Conservation (phyloP, 2,113 vertebrate species). For the Formicarius rufipectus region DNA sequence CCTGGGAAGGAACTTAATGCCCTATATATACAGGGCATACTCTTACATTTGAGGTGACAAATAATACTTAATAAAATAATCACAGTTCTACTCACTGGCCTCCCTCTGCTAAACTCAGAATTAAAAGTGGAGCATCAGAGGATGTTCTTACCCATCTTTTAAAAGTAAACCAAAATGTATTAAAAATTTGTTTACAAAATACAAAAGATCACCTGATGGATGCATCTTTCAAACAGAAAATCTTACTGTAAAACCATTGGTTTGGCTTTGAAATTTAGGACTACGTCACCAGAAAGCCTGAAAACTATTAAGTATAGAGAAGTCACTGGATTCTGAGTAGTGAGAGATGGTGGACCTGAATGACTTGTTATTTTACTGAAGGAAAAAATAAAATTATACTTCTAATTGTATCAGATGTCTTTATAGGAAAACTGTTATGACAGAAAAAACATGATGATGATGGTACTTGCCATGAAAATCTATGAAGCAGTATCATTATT, state of each 20-base stretch:
- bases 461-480: not conserved
- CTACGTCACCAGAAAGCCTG: not conserved
- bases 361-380: not conserved
- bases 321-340: not conserved
- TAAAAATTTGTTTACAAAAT: not conserved
- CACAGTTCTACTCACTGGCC: not conserved
- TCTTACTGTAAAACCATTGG: not conserved
- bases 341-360: not conserved
- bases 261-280: not conserved
- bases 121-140: not conserved
- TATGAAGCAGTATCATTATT: not conserved
- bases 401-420: not conserved
- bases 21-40: not conserved
- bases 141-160: not conserved
- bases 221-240: not conserved
- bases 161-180: not conserved
- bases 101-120: not conserved
- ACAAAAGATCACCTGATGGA: fast-evolving
- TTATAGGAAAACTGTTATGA: not conserved
- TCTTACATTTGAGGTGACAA: not conserved
- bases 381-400: not conserved
- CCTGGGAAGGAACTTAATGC: not conserved
- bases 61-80: not conserved
- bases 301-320: not conserved
- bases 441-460: not conserved